Conservation (phyloP, 2,113 vertebrate genomes). For the Heliornis fulica region DNA sequence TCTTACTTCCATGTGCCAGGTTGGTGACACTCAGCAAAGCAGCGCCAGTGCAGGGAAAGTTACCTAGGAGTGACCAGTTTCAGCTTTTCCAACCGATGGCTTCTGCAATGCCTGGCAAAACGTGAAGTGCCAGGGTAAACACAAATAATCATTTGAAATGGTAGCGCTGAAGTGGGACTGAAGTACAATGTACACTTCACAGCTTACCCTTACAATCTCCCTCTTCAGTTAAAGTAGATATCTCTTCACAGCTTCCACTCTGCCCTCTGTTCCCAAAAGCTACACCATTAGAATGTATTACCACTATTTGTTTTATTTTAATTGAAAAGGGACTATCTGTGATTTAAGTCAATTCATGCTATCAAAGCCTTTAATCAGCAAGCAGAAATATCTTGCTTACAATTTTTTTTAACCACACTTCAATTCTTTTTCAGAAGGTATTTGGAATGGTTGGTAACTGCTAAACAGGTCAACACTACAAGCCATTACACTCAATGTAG, state of each 20-base stretch:
- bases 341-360: not conserved
- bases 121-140: not conserved
- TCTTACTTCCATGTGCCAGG: fast-evolving
- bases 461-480: not conserved
- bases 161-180: not conserved
- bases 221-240: not conserved
- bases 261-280: not conserved
- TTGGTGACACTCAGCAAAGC: not conserved
- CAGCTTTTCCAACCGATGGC: not conserved
- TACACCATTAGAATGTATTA: not conserved
- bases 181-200: not conserved
- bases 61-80: not conserved
- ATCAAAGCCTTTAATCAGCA: not conserved
- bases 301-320: not conserved
- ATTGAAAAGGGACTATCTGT: not conserved
- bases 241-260: fast-evolving
- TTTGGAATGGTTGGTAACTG: not conserved
- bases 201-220: not conserved
- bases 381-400: not conserved
- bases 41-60: not conserved
- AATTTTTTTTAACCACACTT: not conserved
- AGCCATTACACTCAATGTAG: not conserved
- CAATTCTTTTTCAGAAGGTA: not conserved
- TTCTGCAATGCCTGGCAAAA: not conserved
- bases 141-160: not conserved